phyloP scores from a whole-genome alignment of 2,797 vertebrate species.

The Cyprinodon diabolis region DNA sequence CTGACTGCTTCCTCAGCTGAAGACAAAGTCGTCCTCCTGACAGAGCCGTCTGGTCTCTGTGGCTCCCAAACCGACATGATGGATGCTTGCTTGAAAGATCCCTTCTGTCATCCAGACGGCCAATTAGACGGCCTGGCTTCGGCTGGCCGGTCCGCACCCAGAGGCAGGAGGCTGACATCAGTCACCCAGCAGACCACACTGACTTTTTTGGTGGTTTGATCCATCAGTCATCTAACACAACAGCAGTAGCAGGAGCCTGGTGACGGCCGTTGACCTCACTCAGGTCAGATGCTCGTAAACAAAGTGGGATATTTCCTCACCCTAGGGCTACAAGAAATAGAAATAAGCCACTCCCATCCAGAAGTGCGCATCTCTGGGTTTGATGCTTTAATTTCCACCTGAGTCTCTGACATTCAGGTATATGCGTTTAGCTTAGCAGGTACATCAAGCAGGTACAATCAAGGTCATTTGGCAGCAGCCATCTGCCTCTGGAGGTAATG shows the following conservation, averaged over 20 bases:
- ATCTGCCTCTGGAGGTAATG: conserved; percentile 48
- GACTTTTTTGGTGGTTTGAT: conserved; percentile 34
- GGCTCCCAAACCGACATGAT: conserved; percentile 55
- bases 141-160: conserved; percentile 37
- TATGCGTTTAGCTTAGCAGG: conserved; percentile 36
- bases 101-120: conserved; percentile 65
- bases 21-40: conserved; percentile 37
- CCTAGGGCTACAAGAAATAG: not conserved
- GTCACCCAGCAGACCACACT: conserved; percentile 50
- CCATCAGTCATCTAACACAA: conserved; percentile 38
- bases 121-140: conserved; percentile 54
- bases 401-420: conserved; percentile 36
- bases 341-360: not conserved
- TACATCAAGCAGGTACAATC: too few species aligned
- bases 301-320: not conserved
- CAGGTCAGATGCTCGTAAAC: not conserved
- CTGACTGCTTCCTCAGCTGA: conserved; percentile 14
- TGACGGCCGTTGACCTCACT: conserved; percentile 2
- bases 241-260: conserved; percentile 15
- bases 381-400: conserved; percentile 44
- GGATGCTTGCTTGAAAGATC: conserved; percentile 49
- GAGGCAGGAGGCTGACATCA: conserved; percentile 54
- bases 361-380: not conserved
- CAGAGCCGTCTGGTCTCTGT: conserved; percentile 32
- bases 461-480: conserved; percentile 53